Evolutionary conservation across 2,113 vertebrate species (phyloP), one percentile per base, ranked within the genome.

Genomic region (Rhipidura dahli): DNA sequence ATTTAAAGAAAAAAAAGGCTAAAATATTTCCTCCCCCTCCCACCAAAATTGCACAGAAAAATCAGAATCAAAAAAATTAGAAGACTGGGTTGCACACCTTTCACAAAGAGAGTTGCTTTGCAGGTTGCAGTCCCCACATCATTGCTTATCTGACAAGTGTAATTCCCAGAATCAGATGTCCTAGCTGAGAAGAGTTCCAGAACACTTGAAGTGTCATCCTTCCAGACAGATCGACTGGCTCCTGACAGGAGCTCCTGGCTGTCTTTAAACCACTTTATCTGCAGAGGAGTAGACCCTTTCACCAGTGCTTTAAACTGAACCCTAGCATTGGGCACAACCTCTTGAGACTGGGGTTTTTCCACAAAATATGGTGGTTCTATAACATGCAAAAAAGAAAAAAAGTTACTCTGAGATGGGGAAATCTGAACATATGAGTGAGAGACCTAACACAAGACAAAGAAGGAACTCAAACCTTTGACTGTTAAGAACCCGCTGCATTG

Each of bases 241-340:
- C 98, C 98, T 3, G 99, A 98, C 49, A 98, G 91, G 78, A 99
- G 95, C 93, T 99, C 99, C 89, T 99, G 99, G 96, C 98, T 98
- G 93, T 99, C 98, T 97, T 99, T 99, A 98, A 99, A 99, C 99
- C 99, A 99, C 83, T 99, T 99, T 92, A 99, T 99, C 53, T 98
- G 98, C 94, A 99, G 95, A 33, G 99, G 99, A 15, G 98, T 97
- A 6, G 99, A 99, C 57, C 99, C 99, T 86, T 98, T 98, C 60
- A 99, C 93, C 87, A 99, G 96, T 6, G 98, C 98, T 84, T 98
- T 99, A 95, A 99, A 98, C 40, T 99, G 98, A 90, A 99, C 99
- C 96, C 98, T 99, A 79, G 98, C 98, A 54, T 97, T 98, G 27
- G 99, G 99, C 78, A 99, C 98, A 70, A 99, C 98, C 51, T 99